These are phyloP conservation scores for Argyrosomus japonicus DNA, from an alignment of 2,113 vertebrate genomes.

Conservation along the genomic window DNA sequence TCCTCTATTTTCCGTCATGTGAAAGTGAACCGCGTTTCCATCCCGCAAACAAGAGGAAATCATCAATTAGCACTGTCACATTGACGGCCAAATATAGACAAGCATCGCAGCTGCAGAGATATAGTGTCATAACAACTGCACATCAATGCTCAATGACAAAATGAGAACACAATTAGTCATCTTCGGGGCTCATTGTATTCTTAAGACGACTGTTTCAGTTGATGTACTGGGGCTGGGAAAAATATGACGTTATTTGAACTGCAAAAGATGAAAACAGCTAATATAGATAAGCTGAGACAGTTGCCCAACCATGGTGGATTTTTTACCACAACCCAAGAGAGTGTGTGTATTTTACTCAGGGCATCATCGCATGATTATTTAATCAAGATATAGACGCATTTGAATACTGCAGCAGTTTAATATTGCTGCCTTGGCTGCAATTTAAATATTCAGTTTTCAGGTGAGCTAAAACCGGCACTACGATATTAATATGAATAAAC, in stretches of 20 bases:
- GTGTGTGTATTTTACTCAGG: constrained; percentile 27
- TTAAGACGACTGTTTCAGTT: constrained; percentile 25
- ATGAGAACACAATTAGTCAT: constrained; percentile 53
- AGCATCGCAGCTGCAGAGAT: constrained; percentile 31
- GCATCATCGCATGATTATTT: constrained; percentile 38
- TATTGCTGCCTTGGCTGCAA: not conserved
- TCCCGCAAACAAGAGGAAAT: constrained; percentile 47
- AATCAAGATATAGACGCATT: constrained; percentile 21
- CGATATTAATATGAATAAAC: not conserved
- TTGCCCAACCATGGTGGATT: not conserved
- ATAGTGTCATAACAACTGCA: constrained; percentile 62
- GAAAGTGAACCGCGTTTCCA: constrained; percentile 24
- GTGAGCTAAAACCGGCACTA: not conserved
- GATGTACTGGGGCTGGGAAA: not conserved
- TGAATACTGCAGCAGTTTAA: constrained; percentile 39
- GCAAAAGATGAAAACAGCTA: not conserved
- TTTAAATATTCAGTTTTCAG: not conserved
- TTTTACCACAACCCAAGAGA: constrained; percentile 4
- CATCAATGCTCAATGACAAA: constrained; percentile 51
- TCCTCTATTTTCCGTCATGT: not conserved
- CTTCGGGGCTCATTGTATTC: constrained; percentile 38
- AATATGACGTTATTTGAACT: constrained; percentile 5
- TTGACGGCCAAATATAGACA: constrained; percentile 66
- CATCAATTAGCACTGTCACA: constrained; percentile 56
- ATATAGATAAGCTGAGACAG: not conserved